A percentile compares a stretch with the other conserved stretches of the same genome.
Evolutionary conservation across 1,140 invertebrate genomes (phyloP).

Genomic region (Antheraea pernyi): DNA sequence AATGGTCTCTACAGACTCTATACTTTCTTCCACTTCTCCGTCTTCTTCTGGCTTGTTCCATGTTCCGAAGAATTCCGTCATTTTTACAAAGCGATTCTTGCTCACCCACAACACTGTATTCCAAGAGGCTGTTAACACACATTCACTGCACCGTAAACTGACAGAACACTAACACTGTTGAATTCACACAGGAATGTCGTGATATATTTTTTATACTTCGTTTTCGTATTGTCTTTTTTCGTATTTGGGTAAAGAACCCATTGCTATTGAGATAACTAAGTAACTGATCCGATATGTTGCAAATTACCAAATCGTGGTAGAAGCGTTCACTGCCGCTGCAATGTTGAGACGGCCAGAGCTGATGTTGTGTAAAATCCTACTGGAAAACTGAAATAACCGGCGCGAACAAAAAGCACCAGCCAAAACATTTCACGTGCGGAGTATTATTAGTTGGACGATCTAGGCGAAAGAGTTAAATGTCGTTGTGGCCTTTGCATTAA

Average conservation of each 20-base stretch:
- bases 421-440: constrained; percentile 78
- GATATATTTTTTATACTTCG: constrained; percentile 7
- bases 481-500: constrained; percentile 53
- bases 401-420: constrained; percentile 77
- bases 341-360: constrained; percentile 62
- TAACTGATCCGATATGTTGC: not conserved
- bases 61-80: constrained; percentile 69
- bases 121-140: constrained; percentile 42
- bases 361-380: constrained; percentile 74
- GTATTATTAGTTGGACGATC: constrained; percentile 78
- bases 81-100: constrained; percentile 36
- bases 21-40: constrained; percentile 46
- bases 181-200: constrained; percentile 12
- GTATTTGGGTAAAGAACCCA: constrained; percentile 32
- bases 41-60: constrained; percentile 50
- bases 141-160: constrained; percentile 50
- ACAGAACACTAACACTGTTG: constrained; percentile 3
- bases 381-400: constrained; percentile 78
- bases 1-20: constrained; percentile 57
- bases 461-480: constrained; percentile 74
- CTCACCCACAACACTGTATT: constrained; percentile 47
- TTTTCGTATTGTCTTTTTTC: constrained; percentile 29
- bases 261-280: constrained; percentile 20
- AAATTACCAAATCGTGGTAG: constrained; percentile 10
- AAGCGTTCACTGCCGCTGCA: constrained; percentile 36